phyloP scores from a whole-genome alignment of 2,888 invertebrate genomes.

The Cataglyphis cursor region DNA sequence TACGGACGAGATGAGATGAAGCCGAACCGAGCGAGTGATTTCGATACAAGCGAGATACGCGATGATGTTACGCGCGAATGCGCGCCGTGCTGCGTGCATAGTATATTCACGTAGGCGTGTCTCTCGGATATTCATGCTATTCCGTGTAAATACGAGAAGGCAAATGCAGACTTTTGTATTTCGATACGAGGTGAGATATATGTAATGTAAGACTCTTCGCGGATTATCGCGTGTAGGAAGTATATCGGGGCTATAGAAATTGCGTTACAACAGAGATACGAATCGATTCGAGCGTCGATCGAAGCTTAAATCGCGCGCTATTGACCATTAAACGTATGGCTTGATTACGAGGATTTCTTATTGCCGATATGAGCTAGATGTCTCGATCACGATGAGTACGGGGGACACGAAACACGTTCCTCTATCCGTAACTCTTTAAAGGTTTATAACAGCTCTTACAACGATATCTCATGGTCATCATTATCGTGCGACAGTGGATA shows the following conservation, averaged over 20 bases:
- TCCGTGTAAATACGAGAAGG: constrained; percentile 46
- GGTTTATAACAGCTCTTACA: constrained; percentile 33
- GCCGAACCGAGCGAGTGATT: constrained; percentile 21
- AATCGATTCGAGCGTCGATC: constrained; percentile 43
- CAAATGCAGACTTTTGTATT: constrained; percentile 42
- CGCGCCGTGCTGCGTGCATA: constrained; percentile 21
- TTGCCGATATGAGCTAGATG: constrained; percentile 43
- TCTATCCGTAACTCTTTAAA: constrained; percentile 25
- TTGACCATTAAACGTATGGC: constrained; percentile 36
- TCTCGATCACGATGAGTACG: constrained; percentile 26
- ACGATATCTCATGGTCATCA: constrained; percentile 45
- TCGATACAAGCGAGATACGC: constrained; percentile 21
- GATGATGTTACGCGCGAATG: constrained; percentile 44
- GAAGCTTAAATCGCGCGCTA: constrained; percentile 41
- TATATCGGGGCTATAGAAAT: constrained; percentile 26
- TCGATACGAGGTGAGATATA: constrained; percentile 38
- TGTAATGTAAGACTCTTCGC: constrained; percentile 36
- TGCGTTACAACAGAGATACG: constrained; percentile 39
- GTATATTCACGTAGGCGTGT: constrained; percentile 33
- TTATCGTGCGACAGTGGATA: constrained; percentile 36
- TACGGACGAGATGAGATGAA: constrained; percentile 31
- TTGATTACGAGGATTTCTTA: constrained; percentile 51
- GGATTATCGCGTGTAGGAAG: constrained; percentile 51
- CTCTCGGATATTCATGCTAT: constrained; percentile 38
- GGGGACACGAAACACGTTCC: constrained; percentile 34